Conservation (phyloP, 2,888 invertebrate species). For the Diarsia dahlii region DNA sequence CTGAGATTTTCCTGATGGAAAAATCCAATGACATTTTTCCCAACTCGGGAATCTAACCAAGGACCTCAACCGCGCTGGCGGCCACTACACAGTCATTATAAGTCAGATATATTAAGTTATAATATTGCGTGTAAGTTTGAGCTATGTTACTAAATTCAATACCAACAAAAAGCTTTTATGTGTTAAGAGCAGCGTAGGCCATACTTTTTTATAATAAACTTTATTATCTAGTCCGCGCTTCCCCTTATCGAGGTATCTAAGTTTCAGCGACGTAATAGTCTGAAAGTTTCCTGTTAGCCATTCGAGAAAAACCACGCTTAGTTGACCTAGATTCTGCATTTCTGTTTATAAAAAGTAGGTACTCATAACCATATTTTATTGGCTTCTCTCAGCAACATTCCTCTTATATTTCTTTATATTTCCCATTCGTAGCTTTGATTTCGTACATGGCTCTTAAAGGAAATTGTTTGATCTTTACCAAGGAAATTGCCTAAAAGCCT, state of each 20-base stretch:
- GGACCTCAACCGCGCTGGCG: too few relatives aligned
- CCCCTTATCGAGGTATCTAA: slow-evolving; percentile 49
- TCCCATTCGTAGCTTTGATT: slow-evolving; percentile 73
- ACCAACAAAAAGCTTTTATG: not conserved
- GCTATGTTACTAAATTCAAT: not conserved
- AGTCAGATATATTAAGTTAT: too few relatives aligned
- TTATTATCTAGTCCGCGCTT: slow-evolving; percentile 31
- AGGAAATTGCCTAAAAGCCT: slow-evolving; percentile 78
- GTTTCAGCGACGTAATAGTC: slow-evolving; percentile 45
- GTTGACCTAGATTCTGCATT: slow-evolving; percentile 62
- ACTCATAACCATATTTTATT: slow-evolving; percentile 68
- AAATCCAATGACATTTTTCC: too few relatives aligned
- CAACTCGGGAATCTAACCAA: too few relatives aligned
- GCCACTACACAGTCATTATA: too few relatives aligned
- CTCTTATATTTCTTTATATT: slow-evolving; percentile 63
- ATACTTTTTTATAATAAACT: slow-evolving; percentile 44
- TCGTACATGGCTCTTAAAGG: slow-evolving; percentile 69
- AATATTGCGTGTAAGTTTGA: too few relatives aligned
- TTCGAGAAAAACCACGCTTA: slow-evolving; percentile 45
- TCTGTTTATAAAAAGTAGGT: slow-evolving; percentile 56
- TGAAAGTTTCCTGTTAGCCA: slow-evolving; percentile 54
- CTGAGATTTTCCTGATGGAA: too few relatives aligned
- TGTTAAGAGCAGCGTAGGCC: not conserved
- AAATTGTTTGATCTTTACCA: slow-evolving; percentile 79
- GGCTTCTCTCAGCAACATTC: slow-evolving; percentile 59